Percentiles rank a stretch among this genome's conserved stretches.
These are phyloP conservation scores for Acheta domesticus DNA, from an alignment of 2,888 invertebrate genomes.

Conservation along the genomic window DNA sequence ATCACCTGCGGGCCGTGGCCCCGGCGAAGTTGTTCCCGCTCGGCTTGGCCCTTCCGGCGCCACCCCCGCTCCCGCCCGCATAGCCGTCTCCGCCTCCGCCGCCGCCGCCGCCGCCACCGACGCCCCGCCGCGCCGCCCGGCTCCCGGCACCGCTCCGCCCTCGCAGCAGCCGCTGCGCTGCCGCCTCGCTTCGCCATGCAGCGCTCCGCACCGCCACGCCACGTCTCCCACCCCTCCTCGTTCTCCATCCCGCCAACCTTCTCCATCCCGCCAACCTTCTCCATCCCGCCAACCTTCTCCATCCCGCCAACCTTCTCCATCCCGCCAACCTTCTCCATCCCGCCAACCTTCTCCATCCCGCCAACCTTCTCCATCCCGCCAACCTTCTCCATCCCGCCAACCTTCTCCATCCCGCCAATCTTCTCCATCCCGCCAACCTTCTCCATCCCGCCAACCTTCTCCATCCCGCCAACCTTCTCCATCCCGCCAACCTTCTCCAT, in stretches of 20 bases:
- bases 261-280: too few relatives aligned
- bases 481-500: too few relatives aligned
- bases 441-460: fast-evolving
- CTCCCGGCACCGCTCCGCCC: not conserved
- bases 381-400: too few relatives aligned
- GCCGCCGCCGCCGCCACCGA: not conserved
- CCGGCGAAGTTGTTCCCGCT: not conserved
- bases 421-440: too few relatives aligned
- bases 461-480: too few relatives aligned
- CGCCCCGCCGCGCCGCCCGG: not conserved
- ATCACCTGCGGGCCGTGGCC: slow-evolving; percentile 7
- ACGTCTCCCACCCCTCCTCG: too few relatives aligned
- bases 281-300: not conserved
- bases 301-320: not conserved
- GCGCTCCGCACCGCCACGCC: not conserved
- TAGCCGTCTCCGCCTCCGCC: not conserved
- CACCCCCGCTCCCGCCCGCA: not conserved
- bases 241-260: too few relatives aligned
- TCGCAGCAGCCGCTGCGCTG: not conserved
- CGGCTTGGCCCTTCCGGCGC: not conserved
- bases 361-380: too few relatives aligned
- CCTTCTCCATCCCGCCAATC: too few relatives aligned
- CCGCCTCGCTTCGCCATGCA: not conserved
- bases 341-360: too few relatives aligned
- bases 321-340: too few relatives aligned